Percentiles rank a stretch among this genome's conserved stretches.
Evolutionary conservation across 2,888 invertebrate genomes (phyloP).

Genomic region (Ethmia dodecea): DNA sequence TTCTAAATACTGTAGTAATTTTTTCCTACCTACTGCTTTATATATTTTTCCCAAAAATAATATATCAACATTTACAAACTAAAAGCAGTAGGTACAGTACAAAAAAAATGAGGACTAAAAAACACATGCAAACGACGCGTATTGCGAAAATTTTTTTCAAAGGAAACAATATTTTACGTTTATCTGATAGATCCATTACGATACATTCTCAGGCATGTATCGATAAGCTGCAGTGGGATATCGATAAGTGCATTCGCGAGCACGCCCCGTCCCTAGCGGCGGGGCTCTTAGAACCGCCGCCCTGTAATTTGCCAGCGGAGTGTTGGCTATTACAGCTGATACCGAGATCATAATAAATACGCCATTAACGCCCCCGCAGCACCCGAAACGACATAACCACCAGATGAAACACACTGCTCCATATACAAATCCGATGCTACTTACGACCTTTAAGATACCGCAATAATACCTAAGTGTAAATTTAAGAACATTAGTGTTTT

Average conservation of each 20-base stretch:
- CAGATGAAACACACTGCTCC: constrained; percentile 16
- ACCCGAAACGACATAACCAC: constrained; percentile 69
- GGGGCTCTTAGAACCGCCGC: constrained; percentile 56
- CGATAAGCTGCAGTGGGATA: constrained; percentile 51
- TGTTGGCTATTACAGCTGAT: constrained; percentile 76
- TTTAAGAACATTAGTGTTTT: constrained; percentile 41
- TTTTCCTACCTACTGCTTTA: too few relatives aligned
- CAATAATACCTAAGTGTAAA: constrained; percentile 29
- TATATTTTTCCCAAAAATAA: too few relatives aligned
- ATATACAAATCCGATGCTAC: constrained; percentile 20
- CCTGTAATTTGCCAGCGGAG: constrained; percentile 77
- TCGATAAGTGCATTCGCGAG: constrained; percentile 53
- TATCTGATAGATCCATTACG: constrained; percentile 49
- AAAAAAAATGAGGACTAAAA: too few relatives aligned
- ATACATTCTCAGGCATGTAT: constrained; percentile 40
- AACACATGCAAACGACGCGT: too few relatives aligned
- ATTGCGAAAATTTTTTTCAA: constrained; percentile 22
- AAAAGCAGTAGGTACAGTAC: too few relatives aligned
- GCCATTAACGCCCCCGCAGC: constrained; percentile 75
- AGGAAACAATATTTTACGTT: constrained; percentile 49
- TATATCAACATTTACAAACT: too few relatives aligned
- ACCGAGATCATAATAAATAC: constrained; percentile 78
- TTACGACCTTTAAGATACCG: constrained; percentile 12
- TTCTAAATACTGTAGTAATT: too few relatives aligned
- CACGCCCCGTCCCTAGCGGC: constrained; percentile 48